phyloP scores from a whole-genome alignment of 2,113 vertebrate genomes.

The Mohoua ochrocephala region DNA sequence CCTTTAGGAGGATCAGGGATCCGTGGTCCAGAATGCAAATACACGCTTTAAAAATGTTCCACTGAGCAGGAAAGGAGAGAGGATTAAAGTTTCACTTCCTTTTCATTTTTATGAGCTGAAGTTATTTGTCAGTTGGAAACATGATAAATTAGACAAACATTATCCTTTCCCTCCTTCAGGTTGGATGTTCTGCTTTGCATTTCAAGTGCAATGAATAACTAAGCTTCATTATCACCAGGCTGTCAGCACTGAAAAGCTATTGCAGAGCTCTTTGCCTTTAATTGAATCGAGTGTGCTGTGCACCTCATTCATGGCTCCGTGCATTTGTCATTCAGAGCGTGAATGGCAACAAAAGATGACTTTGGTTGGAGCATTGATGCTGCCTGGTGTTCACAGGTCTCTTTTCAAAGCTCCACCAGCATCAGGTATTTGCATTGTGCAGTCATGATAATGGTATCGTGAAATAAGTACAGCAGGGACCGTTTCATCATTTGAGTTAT shows the following conservation, averaged over 20 bases:
- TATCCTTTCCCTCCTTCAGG: conserved; percentile 56
- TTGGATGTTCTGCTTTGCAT: conserved; percentile 41
- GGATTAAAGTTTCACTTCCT: conserved; percentile 55
- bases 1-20: conserved; percentile 12
- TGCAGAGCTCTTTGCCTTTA: background rate
- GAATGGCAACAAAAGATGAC: background rate
- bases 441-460: background rate
- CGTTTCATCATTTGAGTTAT: background rate
- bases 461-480: background rate
- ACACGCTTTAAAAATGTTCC: conserved; percentile 28
- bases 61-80: conserved; percentile 1
- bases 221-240: conserved; percentile 45
- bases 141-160: conserved; percentile 54
- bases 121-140: conserved; percentile 61
- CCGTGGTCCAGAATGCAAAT: conserved; percentile 29
- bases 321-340: background rate
- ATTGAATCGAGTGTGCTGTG: background rate
- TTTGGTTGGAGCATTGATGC: background rate
- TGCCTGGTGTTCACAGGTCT: background rate
- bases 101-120: conserved; percentile 9
- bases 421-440: background rate
- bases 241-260: conserved; percentile 39
- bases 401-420: background rate
- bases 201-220: conserved; percentile 25
- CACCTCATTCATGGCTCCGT: background rate